Conservation (phyloP, 2,888 invertebrate species). For the Idaea straminata region DNA sequence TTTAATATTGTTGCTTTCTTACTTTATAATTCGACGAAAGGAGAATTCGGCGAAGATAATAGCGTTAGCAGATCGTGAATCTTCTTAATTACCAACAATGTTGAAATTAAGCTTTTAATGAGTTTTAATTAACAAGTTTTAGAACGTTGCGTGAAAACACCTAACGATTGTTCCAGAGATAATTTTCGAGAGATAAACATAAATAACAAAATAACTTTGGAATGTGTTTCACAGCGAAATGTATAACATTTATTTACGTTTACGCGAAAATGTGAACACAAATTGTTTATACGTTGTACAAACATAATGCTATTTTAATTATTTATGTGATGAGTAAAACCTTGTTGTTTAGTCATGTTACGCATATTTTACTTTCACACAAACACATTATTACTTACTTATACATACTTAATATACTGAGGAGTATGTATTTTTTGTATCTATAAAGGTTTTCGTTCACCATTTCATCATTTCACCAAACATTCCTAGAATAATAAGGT, state of each 20-base stretch:
- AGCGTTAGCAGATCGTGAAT: conserved; percentile 72
- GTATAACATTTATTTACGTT: conserved; percentile 9
- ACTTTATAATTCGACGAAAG: conserved; percentile 63
- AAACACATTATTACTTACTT: no score
- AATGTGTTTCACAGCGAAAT: conserved; percentile 15
- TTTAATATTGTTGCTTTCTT: conserved; percentile 57
- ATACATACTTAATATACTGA: no score
- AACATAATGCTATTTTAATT: conserved; percentile 1
- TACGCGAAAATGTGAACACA: conserved; percentile 7
- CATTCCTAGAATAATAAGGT: no score
- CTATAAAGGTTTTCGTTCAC: not conserved
- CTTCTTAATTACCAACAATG: conserved; percentile 76
- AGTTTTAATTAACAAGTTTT: conserved; percentile 76
- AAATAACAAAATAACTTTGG: conserved; percentile 20
- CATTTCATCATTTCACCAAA: not conserved
- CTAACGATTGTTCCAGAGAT: conserved; percentile 49
- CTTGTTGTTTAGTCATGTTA: not conserved
- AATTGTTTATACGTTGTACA: conserved; percentile 1
- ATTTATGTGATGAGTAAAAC: not conserved
- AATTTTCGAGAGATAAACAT: conserved; percentile 29
- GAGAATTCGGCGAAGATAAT: conserved; percentile 62
- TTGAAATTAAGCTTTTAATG: conserved; percentile 75
- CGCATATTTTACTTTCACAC: not conserved
- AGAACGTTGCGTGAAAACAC: conserved; percentile 60
- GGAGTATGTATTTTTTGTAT: no score